phyloP scores from a whole-genome alignment of 1,140 invertebrate species.

The Diploscapter pachys region DNA sequence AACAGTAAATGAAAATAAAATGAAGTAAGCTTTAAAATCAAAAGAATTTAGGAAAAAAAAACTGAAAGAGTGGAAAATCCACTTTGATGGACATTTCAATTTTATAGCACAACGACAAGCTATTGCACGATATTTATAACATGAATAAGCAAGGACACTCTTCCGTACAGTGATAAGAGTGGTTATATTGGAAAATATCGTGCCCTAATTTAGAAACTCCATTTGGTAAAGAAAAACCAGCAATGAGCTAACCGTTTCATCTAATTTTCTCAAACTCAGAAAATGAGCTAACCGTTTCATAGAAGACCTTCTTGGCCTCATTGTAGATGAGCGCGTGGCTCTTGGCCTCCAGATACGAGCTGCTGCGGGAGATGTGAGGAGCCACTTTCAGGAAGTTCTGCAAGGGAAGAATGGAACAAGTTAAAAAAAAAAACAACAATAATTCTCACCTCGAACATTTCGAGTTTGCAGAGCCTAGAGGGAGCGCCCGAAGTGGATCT shows the following conservation, averaged over 20 bases:
- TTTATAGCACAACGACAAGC: neutral
- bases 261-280: slow-evolving; percentile 22
- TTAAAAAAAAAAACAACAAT: neutral
- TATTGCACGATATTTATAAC: neutral
- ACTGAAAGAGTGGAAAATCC: neutral
- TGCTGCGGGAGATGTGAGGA: neutral
- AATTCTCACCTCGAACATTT: slow-evolving; percentile 5
- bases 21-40: no score
- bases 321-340: slow-evolving; percentile 9
- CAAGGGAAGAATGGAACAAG: no score
- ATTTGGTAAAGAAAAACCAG: neutral
- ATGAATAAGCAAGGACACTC: neutral
- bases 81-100: neutral
- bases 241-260: no score
- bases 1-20: neutral
- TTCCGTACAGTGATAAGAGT: neutral
- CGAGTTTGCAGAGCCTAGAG: slow-evolving; percentile 12
- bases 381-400: neutral
- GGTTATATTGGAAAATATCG: slow-evolving; percentile 5
- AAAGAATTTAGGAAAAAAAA: no score
- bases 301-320: slow-evolving; percentile 18
- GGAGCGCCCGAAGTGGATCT: neutral
- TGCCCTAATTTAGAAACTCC: slow-evolving; percentile 20
- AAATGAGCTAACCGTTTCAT: slow-evolving; percentile 11
- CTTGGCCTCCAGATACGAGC: slow-evolving; percentile 16